phyloP scores from a whole-genome alignment of 2,797 vertebrate species.

The Sylvia borin region DNA sequence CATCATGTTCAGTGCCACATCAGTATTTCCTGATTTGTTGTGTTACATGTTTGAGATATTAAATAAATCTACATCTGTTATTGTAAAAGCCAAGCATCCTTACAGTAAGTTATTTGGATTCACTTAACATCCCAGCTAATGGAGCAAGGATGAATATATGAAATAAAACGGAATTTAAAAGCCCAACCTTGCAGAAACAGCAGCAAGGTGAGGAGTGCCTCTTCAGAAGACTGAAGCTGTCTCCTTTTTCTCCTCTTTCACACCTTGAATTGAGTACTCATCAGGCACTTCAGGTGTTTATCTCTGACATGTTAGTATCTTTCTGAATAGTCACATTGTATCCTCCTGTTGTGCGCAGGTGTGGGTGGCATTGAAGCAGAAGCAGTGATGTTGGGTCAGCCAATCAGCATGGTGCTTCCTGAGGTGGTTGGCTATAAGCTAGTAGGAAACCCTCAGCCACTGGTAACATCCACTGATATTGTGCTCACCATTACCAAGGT shows the following conservation, averaged over 20 bases:
- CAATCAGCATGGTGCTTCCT: slow-evolving; percentile 97
- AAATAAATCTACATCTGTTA: not conserved
- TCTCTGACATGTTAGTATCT: not conserved
- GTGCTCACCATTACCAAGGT: slow-evolving; percentile 98
- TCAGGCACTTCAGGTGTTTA: not conserved
- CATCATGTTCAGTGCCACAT: not conserved
- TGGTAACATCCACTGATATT: slow-evolving; percentile 97
- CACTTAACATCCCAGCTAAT: not conserved
- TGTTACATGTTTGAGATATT: not conserved
- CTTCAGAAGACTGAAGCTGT: not conserved
- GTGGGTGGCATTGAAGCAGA: slow-evolving; percentile 98
- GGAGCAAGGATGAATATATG: not conserved
- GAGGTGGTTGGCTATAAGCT: slow-evolving; percentile 94
- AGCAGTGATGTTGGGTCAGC: slow-evolving; percentile 97
- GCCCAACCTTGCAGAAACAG: not conserved
- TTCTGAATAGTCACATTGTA: not conserved
- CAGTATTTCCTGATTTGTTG: not conserved
- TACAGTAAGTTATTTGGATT: not conserved
- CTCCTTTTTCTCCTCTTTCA: not conserved
- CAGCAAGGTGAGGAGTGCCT: not conserved
- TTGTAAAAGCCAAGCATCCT: not conserved
- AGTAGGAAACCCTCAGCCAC: slow-evolving; percentile 81
- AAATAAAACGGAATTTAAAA: not conserved
- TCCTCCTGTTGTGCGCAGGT: slow-evolving; percentile 73
- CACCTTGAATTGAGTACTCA: not conserved